Evolutionary conservation across 1,140 invertebrate species (phyloP).

Genomic region (Sinonovacula constricta): DNA sequence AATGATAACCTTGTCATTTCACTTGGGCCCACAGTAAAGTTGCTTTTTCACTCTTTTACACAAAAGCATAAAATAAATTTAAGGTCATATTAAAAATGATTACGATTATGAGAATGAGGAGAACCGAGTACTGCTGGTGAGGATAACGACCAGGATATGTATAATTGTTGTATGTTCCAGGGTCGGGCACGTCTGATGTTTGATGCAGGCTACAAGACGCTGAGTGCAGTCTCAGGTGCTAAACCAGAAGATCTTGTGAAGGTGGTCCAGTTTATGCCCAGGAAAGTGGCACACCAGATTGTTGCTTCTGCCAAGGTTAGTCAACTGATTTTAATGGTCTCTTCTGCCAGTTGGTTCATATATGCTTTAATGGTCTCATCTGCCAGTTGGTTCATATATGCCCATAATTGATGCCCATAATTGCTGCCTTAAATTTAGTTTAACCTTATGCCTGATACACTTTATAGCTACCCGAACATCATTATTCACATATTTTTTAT

Average conservation of each 20-base stretch:
- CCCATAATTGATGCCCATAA: not conserved
- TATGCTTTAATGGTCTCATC: not conserved
- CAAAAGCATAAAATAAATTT: no score
- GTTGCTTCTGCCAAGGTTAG: slow-evolving; percentile 90
- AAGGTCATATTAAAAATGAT: no score
- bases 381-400: not conserved
- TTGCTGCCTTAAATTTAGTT: not conserved
- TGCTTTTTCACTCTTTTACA: no score
- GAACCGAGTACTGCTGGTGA: no score
- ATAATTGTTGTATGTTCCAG: no score
- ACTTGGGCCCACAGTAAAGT: no score
- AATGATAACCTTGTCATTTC: no score
- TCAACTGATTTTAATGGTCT: slow-evolving; percentile 1
- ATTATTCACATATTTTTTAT: not conserved
- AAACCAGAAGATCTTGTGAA: slow-evolving; percentile 83
- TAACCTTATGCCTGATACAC: not conserved
- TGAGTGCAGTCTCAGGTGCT: slow-evolving; percentile 87
- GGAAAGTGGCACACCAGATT: slow-evolving; percentile 86
- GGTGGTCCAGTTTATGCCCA: slow-evolving; percentile 85
- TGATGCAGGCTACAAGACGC: slow-evolving; percentile 88
- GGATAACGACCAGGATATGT: no score
- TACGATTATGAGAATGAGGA: no score
- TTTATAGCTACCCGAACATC: not conserved
- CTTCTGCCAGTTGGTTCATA: no score
- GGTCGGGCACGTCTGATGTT: slow-evolving; percentile 90